Base-by-base conservation (phyloP, 2,797 vertebrate species). In the Myotis vivesi region DNA sequence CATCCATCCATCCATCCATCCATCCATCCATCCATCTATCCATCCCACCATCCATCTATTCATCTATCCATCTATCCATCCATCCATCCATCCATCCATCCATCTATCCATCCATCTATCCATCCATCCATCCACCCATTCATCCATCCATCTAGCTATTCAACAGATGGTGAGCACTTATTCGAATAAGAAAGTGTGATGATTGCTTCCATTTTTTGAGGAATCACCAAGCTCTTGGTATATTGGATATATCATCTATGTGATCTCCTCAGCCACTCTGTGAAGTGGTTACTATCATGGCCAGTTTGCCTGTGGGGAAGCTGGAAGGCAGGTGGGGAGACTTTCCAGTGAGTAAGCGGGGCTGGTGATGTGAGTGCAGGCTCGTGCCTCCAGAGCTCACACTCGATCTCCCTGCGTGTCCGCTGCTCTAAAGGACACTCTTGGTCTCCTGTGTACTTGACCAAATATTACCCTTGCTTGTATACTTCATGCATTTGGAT, bases 71-170 rank as follows among this genome's bases (percentile, higher is more conserved):
- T 38, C 38, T 2, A 38, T 38, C 5, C 38, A 5, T 5, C 38
- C 5, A 38, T 38, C 38, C 38, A 38, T 38, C 38, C 5, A 38
- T 38, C 38, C 4, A 4, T 36, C 36, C 4, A 36, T 36, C 36
- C 4, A 36, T 36, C 36, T 4, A 36, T 36, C 36, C 36, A 30
- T 62, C 59, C 25, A 46, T 17, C 55, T 22, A 9, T 38, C 9
- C 5, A 10, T 53, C 62, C 4, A 22, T 17, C 5, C 38, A 1
- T 15, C 20, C 2, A 0, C 22, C 20, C 28, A 12, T 38, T n/a
- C 59, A 53, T 6, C 64, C 19, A 15, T 11, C 44, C 69, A 41
- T 17, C 72, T 8, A 46, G n/a, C 33, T 20, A 53, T n/a, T 57
- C 71, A 88, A 71, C 36, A 62, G 51, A 90, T 33, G 17, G 0